Percentiles rank a stretch among this genome's conserved stretches.
Evolutionary conservation across 30 jellyfish, hydroid and myxozoan genomes (phyloP).

Genomic region (Aurelia sp.): DNA sequence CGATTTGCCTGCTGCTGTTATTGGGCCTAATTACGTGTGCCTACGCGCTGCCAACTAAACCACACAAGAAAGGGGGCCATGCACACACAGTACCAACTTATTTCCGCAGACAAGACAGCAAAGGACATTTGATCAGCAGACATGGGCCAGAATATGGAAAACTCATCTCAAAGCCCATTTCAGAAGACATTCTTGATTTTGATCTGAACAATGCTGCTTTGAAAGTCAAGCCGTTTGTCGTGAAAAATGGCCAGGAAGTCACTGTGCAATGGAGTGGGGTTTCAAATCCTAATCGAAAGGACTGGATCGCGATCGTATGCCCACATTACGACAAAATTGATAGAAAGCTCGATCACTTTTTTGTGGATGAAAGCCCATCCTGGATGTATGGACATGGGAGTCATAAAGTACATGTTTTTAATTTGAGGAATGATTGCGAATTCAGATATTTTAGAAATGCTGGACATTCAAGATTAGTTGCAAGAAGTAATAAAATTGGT

Average conservation of each 20-base stretch:
- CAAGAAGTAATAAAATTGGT: conserved; percentile 82
- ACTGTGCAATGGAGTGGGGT: conserved; percentile 84
- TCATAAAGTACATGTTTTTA: conserved; percentile 74
- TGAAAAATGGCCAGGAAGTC: conserved; percentile 89
- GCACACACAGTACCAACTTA: conserved; percentile 80
- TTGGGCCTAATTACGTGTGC: too few relatives aligned
- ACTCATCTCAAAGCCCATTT: conserved; percentile 65
- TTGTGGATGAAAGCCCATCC: conserved; percentile 63
- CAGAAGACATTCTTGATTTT: conserved; percentile 36
- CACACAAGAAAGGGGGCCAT: conserved; percentile 7
- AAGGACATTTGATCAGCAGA: conserved; percentile 75
- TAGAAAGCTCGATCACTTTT: conserved; percentile 81
- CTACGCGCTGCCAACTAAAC: too few relatives aligned
- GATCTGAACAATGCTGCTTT: conserved; percentile 58
- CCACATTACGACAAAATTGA: conserved; percentile 71
- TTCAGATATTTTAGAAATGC: conserved; percentile 84
- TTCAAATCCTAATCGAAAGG: conserved; percentile 73
- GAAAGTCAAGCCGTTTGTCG: conserved; percentile 80
- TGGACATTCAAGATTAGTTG: conserved; percentile 66
- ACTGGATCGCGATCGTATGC: conserved; percentile 92
- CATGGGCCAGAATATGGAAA: conserved; percentile 59
- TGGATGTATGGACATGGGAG: conserved; percentile 90
- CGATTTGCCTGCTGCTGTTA: too few relatives aligned
- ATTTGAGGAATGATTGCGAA: conserved; percentile 85
- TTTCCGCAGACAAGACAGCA: conserved; percentile 59